Percentiles rank a stretch among this genome's conserved stretches.
Conservation (phyloP, 2,797 vertebrate genomes). For the Sebastes minor region DNA sequence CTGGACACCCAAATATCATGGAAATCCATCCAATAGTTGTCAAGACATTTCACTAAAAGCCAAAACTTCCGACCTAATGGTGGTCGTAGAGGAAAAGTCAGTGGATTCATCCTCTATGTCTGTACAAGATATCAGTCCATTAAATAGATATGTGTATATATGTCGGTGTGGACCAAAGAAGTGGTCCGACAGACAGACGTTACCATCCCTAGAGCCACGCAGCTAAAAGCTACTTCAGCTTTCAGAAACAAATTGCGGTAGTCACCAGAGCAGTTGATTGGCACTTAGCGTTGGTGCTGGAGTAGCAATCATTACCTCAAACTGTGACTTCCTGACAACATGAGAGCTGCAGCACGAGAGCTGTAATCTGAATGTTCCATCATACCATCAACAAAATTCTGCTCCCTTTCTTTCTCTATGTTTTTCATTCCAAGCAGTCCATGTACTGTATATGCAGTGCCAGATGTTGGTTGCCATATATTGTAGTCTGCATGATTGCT, state of each 20-base stretch:
- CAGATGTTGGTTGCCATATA: conserved; percentile 17
- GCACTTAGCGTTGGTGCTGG: background rate
- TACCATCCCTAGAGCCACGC: background rate
- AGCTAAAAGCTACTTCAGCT: background rate
- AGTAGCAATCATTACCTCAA: background rate
- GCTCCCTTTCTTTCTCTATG: background rate
- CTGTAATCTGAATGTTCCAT: background rate
- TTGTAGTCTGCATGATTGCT: background rate
- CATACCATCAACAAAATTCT: background rate
- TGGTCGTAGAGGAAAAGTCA: background rate
- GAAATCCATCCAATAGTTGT: background rate
- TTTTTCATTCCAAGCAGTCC: background rate
- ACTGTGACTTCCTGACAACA: background rate
- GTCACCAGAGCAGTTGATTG: background rate
- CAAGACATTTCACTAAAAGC: background rate
- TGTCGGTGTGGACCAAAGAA: background rate
- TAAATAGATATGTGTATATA: background rate
- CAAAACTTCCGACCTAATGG: no score
- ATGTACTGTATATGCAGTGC: background rate
- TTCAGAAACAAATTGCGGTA: background rate
- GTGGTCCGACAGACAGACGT: background rate
- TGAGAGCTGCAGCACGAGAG: background rate
- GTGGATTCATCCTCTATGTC: background rate
- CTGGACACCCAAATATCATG: background rate
- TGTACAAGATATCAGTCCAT: background rate